Percentiles rank a stretch among this genome's conserved stretches.
Evolutionary conservation across 1,140 invertebrate genomes (phyloP).

Genomic region (Pomacea maculata): DNA sequence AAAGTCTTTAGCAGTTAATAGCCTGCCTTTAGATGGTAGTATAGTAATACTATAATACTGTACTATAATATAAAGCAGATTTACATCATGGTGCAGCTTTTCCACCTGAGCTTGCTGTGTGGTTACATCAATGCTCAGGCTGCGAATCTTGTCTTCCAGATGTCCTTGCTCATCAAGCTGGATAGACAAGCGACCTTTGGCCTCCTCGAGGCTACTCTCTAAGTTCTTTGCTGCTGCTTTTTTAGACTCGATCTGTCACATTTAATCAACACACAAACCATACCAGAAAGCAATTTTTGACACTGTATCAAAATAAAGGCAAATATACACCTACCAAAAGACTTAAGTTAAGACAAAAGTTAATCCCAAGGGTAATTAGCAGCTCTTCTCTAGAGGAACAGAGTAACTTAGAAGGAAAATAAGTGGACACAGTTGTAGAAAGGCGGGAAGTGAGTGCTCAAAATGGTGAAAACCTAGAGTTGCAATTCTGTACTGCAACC

Average conservation of each 20-base stretch:
- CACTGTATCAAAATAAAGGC: no score
- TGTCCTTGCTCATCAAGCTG: slow-evolving; percentile 54
- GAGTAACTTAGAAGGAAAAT: no score
- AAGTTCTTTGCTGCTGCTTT: slow-evolving; percentile 49
- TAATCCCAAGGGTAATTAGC: no score
- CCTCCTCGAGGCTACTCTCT: slow-evolving; percentile 51
- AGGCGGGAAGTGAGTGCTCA: no score
- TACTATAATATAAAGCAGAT: slow-evolving; percentile 11
- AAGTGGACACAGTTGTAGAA: no score
- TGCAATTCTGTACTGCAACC: no score
- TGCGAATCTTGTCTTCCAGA: slow-evolving; percentile 55
- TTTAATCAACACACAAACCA: background rate
- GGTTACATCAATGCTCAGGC: slow-evolving; percentile 51
- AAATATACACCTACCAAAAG: no score
- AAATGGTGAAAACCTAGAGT: no score
- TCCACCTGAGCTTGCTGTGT: slow-evolving; percentile 54
- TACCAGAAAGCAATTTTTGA: no score
- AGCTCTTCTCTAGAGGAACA: no score
- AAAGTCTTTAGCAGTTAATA: no score
- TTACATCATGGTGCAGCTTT: slow-evolving; percentile 59
- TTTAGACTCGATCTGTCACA: slow-evolving; percentile 50
- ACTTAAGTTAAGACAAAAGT: no score
- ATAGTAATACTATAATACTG: background rate
- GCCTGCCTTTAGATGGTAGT: background rate
- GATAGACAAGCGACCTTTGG: slow-evolving; percentile 41